Conservation (phyloP, 2,113 vertebrate species). For the Chlamydotis undulata region DNA sequence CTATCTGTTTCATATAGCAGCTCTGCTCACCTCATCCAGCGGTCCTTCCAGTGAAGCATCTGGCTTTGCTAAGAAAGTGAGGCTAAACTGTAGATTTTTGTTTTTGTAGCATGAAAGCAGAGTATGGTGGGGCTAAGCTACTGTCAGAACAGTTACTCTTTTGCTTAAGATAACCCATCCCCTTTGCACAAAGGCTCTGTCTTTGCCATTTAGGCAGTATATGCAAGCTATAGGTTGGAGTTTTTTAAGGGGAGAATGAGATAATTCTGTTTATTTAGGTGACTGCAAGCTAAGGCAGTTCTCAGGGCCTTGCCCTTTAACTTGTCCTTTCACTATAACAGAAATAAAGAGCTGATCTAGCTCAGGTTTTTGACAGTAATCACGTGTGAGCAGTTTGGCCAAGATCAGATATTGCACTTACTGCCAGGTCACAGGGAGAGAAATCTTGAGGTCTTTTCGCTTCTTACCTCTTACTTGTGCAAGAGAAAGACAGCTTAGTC, state of each 20-base stretch:
- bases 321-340: not conserved
- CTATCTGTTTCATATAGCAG: not conserved
- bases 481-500: not conserved
- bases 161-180: not conserved
- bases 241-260: not conserved
- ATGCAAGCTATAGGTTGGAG: not conserved
- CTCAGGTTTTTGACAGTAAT: conserved; percentile 28
- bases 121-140: not conserved
- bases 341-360: conserved; percentile 29
- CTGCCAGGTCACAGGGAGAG: not conserved
- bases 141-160: not conserved
- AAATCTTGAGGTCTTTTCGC: not conserved
- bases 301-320: conserved; percentile 19
- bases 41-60: not conserved
- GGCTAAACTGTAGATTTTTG: not conserved
- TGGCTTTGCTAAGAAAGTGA: not conserved
- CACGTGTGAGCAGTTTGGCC: not conserved
- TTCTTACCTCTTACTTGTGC: not conserved
- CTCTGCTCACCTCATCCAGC: not conserved
- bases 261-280: not conserved
- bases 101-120: not conserved
- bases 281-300: not conserved
- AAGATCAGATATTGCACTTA: not conserved
- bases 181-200: not conserved
- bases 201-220: not conserved